Percentiles rank a stretch among this genome's conserved stretches.
Evolutionary conservation across 2,888 invertebrate genomes (phyloP).

Genomic region (Phalangium opilio): DNA sequence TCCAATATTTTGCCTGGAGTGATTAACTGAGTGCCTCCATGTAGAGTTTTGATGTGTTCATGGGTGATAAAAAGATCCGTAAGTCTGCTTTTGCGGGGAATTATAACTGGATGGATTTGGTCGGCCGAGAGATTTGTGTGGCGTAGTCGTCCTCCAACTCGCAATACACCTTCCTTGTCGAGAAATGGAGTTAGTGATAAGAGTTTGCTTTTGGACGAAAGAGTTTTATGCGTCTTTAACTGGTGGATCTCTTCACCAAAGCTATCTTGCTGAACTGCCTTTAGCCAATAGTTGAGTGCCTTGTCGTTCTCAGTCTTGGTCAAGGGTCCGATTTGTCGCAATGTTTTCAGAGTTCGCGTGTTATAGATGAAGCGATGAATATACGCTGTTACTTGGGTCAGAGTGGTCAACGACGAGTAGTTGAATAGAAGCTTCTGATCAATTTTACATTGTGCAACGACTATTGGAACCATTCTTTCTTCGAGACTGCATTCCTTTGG

Average conservation of each 20-base stretch:
- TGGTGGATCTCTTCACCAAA: no score
- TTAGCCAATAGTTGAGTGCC: no score
- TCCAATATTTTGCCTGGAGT: constrained; percentile 23
- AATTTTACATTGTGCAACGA: neutral
- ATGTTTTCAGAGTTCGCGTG: no score
- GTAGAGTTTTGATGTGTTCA: constrained; percentile 18
- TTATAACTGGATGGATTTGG: neutral
- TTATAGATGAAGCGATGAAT: no score
- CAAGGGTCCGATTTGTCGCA: no score
- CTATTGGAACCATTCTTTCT: neutral
- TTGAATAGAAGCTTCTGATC: neutral
- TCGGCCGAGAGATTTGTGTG: neutral
- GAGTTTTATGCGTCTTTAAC: no score
- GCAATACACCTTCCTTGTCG: neutral
- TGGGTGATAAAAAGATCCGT: neutral
- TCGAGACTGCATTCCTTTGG: neutral
- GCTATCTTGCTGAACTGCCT: no score
- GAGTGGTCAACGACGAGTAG: neutral
- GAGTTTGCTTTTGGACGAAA: no score
- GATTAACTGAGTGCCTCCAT: constrained; percentile 19
- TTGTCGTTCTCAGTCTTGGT: no score
- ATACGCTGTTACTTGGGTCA: no score
- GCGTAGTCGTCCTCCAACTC: constrained; percentile 1
- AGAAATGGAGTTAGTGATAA: no score
- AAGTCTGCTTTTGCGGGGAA: neutral